Evolutionary conservation across 2,888 invertebrate genomes (phyloP).

Genomic region (Ganaspis brasiliensis): DNA sequence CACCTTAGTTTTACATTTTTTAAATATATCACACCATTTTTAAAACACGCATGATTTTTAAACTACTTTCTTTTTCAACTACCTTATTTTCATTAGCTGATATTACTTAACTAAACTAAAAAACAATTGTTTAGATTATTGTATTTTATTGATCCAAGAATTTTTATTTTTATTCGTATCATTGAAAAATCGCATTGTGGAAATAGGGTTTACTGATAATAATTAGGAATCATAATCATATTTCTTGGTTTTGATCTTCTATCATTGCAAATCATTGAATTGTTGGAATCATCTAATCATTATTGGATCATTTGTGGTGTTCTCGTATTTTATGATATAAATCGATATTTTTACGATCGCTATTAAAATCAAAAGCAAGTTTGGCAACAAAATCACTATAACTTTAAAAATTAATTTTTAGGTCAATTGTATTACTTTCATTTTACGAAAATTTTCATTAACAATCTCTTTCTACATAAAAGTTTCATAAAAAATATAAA

Average conservation of each 20-base stretch:
- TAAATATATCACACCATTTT: not conserved
- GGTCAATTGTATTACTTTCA: too few species aligned
- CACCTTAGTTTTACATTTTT: not conserved
- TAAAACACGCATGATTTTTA: not conserved
- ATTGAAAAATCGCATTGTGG: conserved; percentile 3
- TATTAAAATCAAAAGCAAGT: conserved; percentile 8
- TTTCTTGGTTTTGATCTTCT: not conserved
- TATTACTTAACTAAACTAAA: too few species aligned
- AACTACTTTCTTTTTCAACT: not conserved
- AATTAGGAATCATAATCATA: not conserved
- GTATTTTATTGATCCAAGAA: not conserved
- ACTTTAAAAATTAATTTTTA: too few species aligned
- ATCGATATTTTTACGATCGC: not conserved
- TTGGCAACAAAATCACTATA: too few species aligned
- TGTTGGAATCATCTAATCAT: conserved; percentile 9
- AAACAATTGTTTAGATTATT: too few species aligned
- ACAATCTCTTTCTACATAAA: not conserved
- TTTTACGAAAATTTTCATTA: too few species aligned
- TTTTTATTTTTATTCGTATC: not conserved
- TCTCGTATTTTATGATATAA: not conserved
- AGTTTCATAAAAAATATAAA: not conserved
- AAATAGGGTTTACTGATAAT: conserved; percentile 1
- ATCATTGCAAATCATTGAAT: conserved; percentile 2
- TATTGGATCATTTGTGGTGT: conserved; percentile 10
- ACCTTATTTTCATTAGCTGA: too few species aligned